phyloP scores from a whole-genome alignment of 2,888 invertebrate genomes.

The Hirtodrosophila duncani region DNA sequence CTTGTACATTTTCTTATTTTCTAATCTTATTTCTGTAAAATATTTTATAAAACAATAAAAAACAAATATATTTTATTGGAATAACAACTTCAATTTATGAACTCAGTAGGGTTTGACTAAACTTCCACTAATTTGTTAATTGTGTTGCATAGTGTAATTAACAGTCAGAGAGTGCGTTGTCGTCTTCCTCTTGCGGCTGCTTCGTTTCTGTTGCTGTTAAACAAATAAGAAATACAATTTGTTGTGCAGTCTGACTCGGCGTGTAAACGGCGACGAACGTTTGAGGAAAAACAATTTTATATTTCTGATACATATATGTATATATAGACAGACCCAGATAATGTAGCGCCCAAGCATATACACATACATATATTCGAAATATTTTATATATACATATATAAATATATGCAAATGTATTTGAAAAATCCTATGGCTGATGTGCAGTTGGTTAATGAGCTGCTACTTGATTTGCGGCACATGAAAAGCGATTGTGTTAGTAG shows the following conservation, averaged over 20 bases:
- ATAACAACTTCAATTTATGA: neutral
- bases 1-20: neutral
- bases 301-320: conserved; percentile 31
- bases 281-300: conserved; percentile 27
- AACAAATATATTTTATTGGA: too few species aligned
- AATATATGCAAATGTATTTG: conserved; percentile 75
- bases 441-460: conserved; percentile 75
- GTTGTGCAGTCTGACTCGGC: conserved; percentile 49
- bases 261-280: conserved; percentile 48
- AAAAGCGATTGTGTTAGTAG: conserved; percentile 77
- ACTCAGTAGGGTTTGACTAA: neutral
- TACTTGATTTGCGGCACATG: conserved; percentile 75
- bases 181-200: conserved; percentile 25
- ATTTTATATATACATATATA: conserved; percentile 20
- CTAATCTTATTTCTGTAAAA: too few species aligned
- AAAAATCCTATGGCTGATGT: conserved; percentile 77
- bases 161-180: conserved; percentile 27
- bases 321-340: conserved; percentile 32
- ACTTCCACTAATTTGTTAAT: neutral
- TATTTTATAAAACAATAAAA: too few species aligned
- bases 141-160: conserved; percentile 62
- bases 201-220: conserved; percentile 29
- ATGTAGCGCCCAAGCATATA: conserved; percentile 26
- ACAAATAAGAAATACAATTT: conserved; percentile 42
- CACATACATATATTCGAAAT: neutral